phyloP scores from a whole-genome alignment of 2,797 vertebrate species.

The Malacoraja senta region DNA sequence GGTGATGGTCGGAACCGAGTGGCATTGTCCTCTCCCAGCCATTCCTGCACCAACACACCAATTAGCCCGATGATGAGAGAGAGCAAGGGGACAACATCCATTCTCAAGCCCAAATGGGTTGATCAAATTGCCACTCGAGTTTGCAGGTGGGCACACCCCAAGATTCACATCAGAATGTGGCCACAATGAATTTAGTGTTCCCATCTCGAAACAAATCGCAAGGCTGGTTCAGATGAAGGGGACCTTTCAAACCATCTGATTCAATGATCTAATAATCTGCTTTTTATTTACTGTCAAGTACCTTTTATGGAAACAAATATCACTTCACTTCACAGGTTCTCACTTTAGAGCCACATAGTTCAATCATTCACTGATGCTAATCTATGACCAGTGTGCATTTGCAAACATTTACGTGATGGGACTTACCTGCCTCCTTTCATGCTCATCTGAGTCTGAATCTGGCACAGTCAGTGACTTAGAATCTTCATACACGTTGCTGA shows the following conservation, averaged over 20 bases:
- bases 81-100: no score
- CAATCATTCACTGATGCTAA: no score
- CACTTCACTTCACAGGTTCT: background rate
- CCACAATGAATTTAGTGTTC: background rate
- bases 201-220: background rate
- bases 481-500: constrained; percentile 47
- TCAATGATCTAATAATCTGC: background rate
- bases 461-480: constrained; percentile 43
- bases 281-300: no score
- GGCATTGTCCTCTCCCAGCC: no score
- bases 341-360: background rate
- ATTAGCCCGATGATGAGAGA: background rate
- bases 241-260: background rate
- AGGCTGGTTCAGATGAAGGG: background rate
- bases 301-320: background rate
- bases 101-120: background rate
- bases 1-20: background rate
- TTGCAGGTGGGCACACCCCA: background rate
- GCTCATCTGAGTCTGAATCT: constrained; percentile 46
- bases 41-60: background rate
- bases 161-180: background rate
- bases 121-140: background rate
- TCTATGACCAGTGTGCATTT: background rate
- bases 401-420: background rate
- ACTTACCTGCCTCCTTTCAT: constrained; percentile 65